Evolutionary conservation across 2,888 invertebrate species (phyloP), one percentile per base, ranked within the genome.

Genomic region (Hyposoter didymator): DNA sequence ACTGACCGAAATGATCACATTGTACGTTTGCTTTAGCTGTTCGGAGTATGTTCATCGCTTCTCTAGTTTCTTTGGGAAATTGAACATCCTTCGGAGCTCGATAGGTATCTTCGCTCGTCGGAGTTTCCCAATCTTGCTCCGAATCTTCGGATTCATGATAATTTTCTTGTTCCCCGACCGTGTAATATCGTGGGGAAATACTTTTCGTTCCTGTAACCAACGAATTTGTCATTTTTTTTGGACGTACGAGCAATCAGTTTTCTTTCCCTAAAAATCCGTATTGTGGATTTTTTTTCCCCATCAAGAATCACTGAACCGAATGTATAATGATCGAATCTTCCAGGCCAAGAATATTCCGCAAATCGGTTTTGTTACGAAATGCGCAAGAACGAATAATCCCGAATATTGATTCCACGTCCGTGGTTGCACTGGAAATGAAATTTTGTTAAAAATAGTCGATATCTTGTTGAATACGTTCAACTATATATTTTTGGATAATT

Each of bases 51-150:
- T 87, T 88, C 88, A 90, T 89, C 2, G 91, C 91, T 66, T 87
- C 86, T 49, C 90, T 84, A 1, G 91, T 91, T 84, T 91, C 91
- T 84, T 87, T 90, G 6, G 91, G 91, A 72, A 90, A 90, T 81
- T 86, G 89, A 17, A 89, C 62, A 14, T 84, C 74, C 32, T 82
- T 74, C 32, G 79, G 45, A 32, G 19, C 43, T n/a, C 70, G 59
- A 28, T 73, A 59, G 55, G 47, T 47, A 19, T 87, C 81, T 55
- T 80, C 84, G 10, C 32, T 64, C 17, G 59, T 74, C 39, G 84
- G 83, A 32, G 78, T 82, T 59, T 79, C 82, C 87, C 87, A 87
- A 35, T 88, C 88, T 52, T 87, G 85, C 10, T 79, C 85, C 8
- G 82, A 86, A 49, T 84, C 64, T 35, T 85, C 78, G 39, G 59